phyloP scores from a whole-genome alignment of 2,113 vertebrate genomes.

The Monopterus albus region DNA sequence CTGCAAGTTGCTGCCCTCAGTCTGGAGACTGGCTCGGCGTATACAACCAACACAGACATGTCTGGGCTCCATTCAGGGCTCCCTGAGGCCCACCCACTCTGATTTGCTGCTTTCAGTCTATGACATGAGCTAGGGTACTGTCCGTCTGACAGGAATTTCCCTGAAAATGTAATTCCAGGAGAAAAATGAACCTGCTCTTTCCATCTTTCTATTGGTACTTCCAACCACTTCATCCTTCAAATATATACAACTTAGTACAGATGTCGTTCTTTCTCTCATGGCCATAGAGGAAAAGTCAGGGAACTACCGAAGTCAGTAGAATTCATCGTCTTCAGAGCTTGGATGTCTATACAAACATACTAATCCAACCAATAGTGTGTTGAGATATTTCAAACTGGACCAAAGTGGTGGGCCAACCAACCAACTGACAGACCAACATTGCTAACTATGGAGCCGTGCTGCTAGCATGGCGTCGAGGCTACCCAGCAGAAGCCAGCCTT shows the following conservation, averaged over 20 bases:
- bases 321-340: neutral
- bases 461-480: neutral
- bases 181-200: constrained; percentile 1
- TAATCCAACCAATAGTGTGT: neutral
- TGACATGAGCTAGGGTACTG: neutral
- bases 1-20: constrained; percentile 54
- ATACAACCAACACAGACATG: constrained; percentile 53
- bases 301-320: too few species aligned
- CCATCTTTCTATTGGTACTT: neutral
- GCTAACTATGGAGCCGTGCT: neutral
- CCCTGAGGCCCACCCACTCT: constrained; percentile 42
- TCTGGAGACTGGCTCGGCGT: constrained; percentile 46
- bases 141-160: constrained; percentile 21
- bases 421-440: neutral
- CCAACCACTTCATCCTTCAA: neutral
- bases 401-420: neutral
- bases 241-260: neutral
- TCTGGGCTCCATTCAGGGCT: constrained; percentile 49
- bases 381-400: neutral
- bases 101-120: constrained; percentile 21
- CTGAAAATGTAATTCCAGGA: neutral
- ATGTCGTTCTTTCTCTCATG: too few species aligned
- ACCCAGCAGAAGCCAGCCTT: neutral
- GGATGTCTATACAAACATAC: too few species aligned
- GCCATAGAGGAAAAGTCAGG: too few species aligned